Conservation (phyloP, 2,888 invertebrate genomes). For the Ornithoptera alexandrae region DNA sequence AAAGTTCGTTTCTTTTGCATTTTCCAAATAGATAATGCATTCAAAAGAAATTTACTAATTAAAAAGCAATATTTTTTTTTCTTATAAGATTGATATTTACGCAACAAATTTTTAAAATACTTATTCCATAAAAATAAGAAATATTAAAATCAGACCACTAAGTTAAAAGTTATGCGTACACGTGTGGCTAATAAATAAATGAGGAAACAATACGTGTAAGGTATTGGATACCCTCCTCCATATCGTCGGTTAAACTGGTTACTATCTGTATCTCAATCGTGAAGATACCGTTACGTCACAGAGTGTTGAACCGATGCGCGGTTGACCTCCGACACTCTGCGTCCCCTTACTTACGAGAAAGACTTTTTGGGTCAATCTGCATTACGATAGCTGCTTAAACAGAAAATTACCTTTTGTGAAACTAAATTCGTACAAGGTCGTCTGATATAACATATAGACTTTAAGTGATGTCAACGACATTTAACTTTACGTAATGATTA, state of each 20-base stretch:
- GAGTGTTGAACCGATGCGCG: constrained; percentile 54
- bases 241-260: neutral
- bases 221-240: neutral
- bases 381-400: constrained; percentile 35
- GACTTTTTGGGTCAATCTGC: constrained; percentile 54
- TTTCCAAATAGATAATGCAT: too few species aligned
- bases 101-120: too few species aligned
- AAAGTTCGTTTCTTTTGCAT: too few species aligned
- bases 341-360: constrained; percentile 52
- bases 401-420: constrained; percentile 25
- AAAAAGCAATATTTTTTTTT: too few species aligned
- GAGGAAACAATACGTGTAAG: neutral
- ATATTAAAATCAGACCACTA: too few species aligned
- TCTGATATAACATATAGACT: constrained; percentile 30
- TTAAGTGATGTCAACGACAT: constrained; percentile 23
- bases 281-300: constrained; percentile 55
- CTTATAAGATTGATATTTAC: too few species aligned
- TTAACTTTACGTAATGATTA: constrained; percentile 11
- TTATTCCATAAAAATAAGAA: too few species aligned
- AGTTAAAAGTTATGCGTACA: too few species aligned
- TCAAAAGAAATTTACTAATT: too few species aligned
- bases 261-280: constrained; percentile 22
- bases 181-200: neutral
- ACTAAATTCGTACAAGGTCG: constrained; percentile 32
- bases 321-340: constrained; percentile 59